Base-by-base conservation (phyloP, 2,888 invertebrate genomes). In the Macrostomum cliftonense region DNA sequence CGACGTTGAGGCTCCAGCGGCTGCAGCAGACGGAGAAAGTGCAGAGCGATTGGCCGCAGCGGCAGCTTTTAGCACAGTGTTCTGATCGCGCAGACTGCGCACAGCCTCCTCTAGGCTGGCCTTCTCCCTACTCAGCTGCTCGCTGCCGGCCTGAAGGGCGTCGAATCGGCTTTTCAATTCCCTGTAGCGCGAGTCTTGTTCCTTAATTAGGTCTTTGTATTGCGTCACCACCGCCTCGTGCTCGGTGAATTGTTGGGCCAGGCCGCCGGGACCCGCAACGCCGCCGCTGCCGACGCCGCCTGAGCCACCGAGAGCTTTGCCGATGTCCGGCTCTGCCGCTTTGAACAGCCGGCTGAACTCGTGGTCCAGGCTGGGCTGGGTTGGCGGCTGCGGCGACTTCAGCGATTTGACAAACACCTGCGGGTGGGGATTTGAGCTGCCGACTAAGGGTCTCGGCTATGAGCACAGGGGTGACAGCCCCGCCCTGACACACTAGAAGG, bases 271-370 rank as follows among this genome's bases (percentile, higher is more conserved):
- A 16, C 39, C 20, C 17, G 16, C n/a, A n/a, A n/a, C n/a, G n/a
- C n/a, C 5, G 37, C 20, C 1, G 20, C 28, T 44, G 20, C 28
- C 51, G 38, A 17, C 4, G 13, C 47, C 49, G 39, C 28, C 47
- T 28, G 42, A 20, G 20, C 13, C 40, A 36, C 45, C 20, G 13
- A 19, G 44, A 52, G 37, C 19, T 5, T 1, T 37, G 28, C 2
- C 13, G 13, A 38, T 55, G 39, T 52, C 46, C 58, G 61, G 58
- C 64, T 75, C 75, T 46, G 72, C 59, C 46, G 61, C 65, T 57
- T 88, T 93, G 67, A 87, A 85, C 21, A 93, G 74, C 62, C 80
- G 79, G 62, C 91, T 89, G 73, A 93, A 97, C 71, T 91, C 87
- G 66, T 84, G 86, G 70, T 97, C 95, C 40, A 97, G 76, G 1